Base-by-base conservation (phyloP, 1,140 invertebrate species). In the Drosophila miranda region DNA sequence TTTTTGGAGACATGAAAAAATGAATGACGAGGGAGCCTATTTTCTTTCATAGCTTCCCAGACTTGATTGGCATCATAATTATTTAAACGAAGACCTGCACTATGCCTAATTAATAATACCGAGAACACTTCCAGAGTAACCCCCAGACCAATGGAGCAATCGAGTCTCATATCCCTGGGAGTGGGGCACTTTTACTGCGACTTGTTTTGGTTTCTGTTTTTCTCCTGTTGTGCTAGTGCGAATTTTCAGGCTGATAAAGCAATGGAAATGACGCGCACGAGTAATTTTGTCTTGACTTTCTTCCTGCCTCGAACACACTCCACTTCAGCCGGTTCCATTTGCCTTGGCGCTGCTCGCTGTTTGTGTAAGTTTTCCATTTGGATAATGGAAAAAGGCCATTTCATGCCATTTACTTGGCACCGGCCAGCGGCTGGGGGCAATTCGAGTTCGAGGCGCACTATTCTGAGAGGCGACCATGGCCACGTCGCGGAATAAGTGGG, bases 311-410 rank as follows among this genome's bases (percentile, higher is more conserved):
- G 34, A 11, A 38, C 34, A 38, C 34, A 13, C 45, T 48, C 62
- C 34, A 13, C 34, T 38, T 53, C 53, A 46, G 60, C 62, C 69
- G 60, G 60, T 69, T 64, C 60, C 60, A 78, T 86, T 86, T 67
- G 64, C 69, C 63, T 73, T 50, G 51, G 41, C 16, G 26, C 34
- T 23, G 51, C 30, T 62, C 53, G 69, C 68, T 75, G 82, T 81
- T 87, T 77, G 81, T 81, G 82, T 86, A 86, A 86, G 82, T 90
- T 90, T 90, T 89, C 81, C 83, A 90, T 90, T 90, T 90, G 83
- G 88, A 80, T 90, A 90, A 90, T 90, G 88, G 89, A 90, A 90
- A 90, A 90, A 90, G 89, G 76, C 88, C 88, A 90, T 90, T 90
- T 89, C 68, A 70, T 82, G 70, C 83, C 83, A 87, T 88, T 87